Percentiles rank a stretch among this genome's conserved stretches.
These are phyloP conservation scores for Drosophila biarmipes DNA, from an alignment of 1,140 invertebrate species.

Conservation along the genomic window DNA sequence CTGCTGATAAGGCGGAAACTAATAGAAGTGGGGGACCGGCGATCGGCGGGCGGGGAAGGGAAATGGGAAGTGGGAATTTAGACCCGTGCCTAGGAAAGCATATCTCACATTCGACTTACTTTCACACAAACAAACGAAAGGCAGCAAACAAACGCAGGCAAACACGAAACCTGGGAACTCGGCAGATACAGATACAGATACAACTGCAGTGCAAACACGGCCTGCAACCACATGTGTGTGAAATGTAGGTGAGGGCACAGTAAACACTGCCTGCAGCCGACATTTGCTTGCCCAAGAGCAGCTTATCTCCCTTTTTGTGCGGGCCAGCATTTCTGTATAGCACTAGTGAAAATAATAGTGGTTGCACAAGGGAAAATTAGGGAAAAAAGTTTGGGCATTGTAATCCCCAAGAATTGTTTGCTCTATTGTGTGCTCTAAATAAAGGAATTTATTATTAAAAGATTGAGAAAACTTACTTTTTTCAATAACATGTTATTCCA, in stretches of 20 bases:
- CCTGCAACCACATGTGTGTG: slow-evolving; percentile 22
- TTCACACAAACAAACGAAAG: slow-evolving; percentile 74
- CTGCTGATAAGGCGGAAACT: slow-evolving; percentile 56
- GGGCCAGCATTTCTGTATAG: not conserved
- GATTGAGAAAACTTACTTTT: too few species aligned
- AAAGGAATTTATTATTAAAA: too few species aligned
- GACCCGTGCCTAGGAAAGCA: slow-evolving; percentile 34
- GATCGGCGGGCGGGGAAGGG: not conserved
- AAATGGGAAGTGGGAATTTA: not conserved
- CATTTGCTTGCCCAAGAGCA: slow-evolving; percentile 6
- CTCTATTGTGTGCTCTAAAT: too few species aligned
- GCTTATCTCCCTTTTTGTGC: slow-evolving; percentile 17
- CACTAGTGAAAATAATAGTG: not conserved
- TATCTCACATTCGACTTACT: slow-evolving; percentile 63
- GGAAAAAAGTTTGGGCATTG: too few species aligned
- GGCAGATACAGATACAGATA: slow-evolving; percentile 27
- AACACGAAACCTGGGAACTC: slow-evolving; percentile 44
- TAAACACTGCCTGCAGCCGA: slow-evolving; percentile 15
- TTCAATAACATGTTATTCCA: too few species aligned
- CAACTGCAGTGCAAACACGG: slow-evolving; percentile 37
- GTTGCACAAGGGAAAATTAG: not conserved
- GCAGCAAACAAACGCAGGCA: slow-evolving; percentile 58
- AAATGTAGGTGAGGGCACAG: slow-evolving; percentile 36
- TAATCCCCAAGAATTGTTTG: too few species aligned
- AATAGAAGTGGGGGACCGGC: not conserved